Base-by-base conservation (phyloP, 2,888 invertebrate species). In the Pyrrhosoma nymphula region DNA sequence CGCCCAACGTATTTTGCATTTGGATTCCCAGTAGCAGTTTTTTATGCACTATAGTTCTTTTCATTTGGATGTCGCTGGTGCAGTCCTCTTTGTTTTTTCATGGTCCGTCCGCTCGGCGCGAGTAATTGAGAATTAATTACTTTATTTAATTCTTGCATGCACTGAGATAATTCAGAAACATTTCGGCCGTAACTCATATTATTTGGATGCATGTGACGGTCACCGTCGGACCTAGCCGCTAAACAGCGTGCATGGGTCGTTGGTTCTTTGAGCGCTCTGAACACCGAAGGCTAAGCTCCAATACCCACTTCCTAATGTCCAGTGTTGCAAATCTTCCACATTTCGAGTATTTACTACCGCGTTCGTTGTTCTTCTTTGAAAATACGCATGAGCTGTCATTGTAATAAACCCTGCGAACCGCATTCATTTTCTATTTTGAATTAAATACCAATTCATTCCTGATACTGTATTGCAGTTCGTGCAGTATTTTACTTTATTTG, bases 61-160 rank as follows among this genome's bases (percentile, higher is more conserved):
- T 35, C 82, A 82, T 35, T 35, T 82, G 35, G 26, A 16, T 3
- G 35, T 4, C 1, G 16, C 35, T 35, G 35, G 16, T 82, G 82
- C 16, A 16, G 30, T 35, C 16, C 82, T 35, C 23, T 69, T 69
- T 4, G 6, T 23, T 75, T 75, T 82, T 82, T 82, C 82, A 82
- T 82, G n/a, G 35, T 18, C 75, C 14, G 82, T 35, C 35, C n/a
- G 82, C 82, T 1, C 82, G 16, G 82, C 82, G n/a, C 82, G 14
- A 82, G 35, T 82, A 82, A 82, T 82, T 82, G 30, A 82, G 82
- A 30, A 82, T 82, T 82, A 82, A 82, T 82, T 35, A 82, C 35
- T 35, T 82, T 35, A 18, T 35, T 82, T 35, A 69, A 69, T 18
- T 82, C 35, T 82, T 82, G 16, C 82, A 14, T 35, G 35, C 82